phyloP scores from a whole-genome alignment of 2,888 invertebrate genomes.

The Carabus problematicus region DNA sequence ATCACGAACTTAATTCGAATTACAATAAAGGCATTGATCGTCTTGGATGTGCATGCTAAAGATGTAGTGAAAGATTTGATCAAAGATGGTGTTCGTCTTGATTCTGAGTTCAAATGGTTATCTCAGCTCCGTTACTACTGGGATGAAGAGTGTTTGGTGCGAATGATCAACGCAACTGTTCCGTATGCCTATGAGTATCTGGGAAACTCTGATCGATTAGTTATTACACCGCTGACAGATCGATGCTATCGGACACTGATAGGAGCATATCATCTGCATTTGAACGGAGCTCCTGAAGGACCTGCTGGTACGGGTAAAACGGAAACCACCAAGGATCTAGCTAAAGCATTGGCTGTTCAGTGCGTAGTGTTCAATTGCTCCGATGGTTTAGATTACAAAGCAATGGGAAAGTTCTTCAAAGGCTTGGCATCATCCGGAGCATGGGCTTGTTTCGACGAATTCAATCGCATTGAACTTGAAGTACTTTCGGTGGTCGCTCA shows the following conservation, averaged over 20 bases:
- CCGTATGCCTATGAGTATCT: conserved; percentile 85
- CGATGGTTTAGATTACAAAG: conserved; percentile 84
- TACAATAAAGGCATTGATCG: conserved; percentile 82
- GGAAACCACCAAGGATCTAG: conserved; percentile 91
- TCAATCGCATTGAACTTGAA: conserved; percentile 84
- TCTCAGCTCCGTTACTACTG: conserved; percentile 84
- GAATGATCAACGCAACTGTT: conserved; percentile 81
- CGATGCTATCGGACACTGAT: conserved; percentile 84
- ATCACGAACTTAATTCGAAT: conserved; percentile 75
- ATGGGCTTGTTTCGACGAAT: conserved; percentile 91
- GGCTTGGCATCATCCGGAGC: conserved; percentile 84
- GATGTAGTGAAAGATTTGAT: conserved; percentile 77
- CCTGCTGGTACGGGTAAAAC: conserved; percentile 91
- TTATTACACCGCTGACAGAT: conserved; percentile 77
- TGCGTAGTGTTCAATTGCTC: conserved; percentile 90
- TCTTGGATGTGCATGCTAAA: conserved; percentile 85
- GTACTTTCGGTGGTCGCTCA: conserved; percentile 87
- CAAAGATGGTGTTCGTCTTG: conserved; percentile 69
- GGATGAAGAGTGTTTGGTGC: conserved; percentile 71
- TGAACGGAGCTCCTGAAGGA: conserved; percentile 86
- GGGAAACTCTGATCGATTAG: conserved; percentile 79
- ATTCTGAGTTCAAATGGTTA: conserved; percentile 85
- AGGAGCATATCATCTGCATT: conserved; percentile 81
- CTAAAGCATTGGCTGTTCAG: conserved; percentile 90
- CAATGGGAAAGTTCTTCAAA: conserved; percentile 87